These are phyloP conservation scores for Vipera ursinii DNA, from an alignment of 2,797 vertebrate genomes.

Conservation along the genomic window DNA sequence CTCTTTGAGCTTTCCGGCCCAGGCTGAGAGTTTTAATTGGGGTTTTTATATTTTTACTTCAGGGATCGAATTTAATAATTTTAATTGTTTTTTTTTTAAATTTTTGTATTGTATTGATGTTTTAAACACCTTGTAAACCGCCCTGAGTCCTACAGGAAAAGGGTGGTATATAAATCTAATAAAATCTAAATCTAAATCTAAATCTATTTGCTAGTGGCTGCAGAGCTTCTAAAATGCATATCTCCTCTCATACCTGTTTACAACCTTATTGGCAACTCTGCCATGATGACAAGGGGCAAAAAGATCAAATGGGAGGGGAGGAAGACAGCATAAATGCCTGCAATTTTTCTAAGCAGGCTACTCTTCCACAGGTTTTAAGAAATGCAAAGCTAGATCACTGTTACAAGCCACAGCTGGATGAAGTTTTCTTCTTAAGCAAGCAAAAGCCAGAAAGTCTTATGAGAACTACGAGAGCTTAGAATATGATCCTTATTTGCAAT, in stretches of 20 bases:
- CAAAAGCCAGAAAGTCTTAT: neutral
- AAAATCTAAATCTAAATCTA: no score
- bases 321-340: neutral
- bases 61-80: no score
- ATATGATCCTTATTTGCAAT: no score
- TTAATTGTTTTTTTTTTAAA: no score
- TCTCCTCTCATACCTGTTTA: neutral
- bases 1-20: no score
- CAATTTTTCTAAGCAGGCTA: neutral
- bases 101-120: no score
- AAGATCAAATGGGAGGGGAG: neutral
- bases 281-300: neutral
- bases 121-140: no score
- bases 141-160: no score
- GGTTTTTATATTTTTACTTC: no score
- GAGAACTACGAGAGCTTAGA: neutral
- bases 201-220: neutral
- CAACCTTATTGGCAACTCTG: neutral
- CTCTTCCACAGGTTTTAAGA: neutral
- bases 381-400: neutral
- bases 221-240: neutral
- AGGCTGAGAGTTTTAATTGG: no score
- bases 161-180: no score
- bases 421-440: neutral
- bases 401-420: neutral